Percentiles rank a stretch among this genome's conserved stretches.
phyloP scores from a whole-genome alignment of 2,797 vertebrate genomes.

The Parauchenoglanis ngamensis region DNA sequence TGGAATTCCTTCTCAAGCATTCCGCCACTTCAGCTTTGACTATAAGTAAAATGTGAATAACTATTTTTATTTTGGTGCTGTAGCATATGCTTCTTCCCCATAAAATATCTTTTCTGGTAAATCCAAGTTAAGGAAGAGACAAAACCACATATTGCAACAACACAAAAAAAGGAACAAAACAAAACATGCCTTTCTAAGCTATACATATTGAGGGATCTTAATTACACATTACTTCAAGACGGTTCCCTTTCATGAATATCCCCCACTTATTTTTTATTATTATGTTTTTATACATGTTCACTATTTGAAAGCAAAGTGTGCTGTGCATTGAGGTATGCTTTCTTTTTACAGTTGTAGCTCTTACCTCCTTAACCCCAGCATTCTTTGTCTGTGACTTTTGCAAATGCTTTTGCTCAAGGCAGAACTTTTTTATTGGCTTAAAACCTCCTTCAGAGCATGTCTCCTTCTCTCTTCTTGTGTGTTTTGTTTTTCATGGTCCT shows the following conservation, averaged over 20 bases:
- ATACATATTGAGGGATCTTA: background rate
- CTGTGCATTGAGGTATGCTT: constrained; percentile 27
- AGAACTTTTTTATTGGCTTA: constrained; percentile 58
- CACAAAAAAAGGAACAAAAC: background rate
- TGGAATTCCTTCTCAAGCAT: constrained; percentile 70
- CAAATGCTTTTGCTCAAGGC: constrained; percentile 71
- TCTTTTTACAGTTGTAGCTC: constrained; percentile 13
- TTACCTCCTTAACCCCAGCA: constrained; percentile 39
- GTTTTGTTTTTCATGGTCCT: constrained; percentile 9
- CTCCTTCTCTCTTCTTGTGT: constrained; percentile 44
- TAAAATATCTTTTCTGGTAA: background rate
- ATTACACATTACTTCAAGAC: background rate
- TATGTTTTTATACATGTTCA: background rate
- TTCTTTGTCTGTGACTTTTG: constrained; percentile 54
- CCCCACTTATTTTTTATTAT: background rate
- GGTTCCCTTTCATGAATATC: background rate
- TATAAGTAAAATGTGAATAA: constrained; percentile 57
- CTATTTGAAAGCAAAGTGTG: constrained; percentile 1
- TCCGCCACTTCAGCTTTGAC: constrained; percentile 67
- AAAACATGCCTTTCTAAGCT: background rate
- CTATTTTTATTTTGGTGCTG: background rate
- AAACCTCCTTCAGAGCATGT: constrained; percentile 57
- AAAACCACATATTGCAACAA: constrained; percentile 11
- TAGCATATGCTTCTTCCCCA: background rate
- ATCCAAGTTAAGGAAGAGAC: background rate